A percentile compares a stretch with the other conserved stretches of the same genome.
Evolutionary conservation across 2,888 invertebrate genomes (phyloP).

Genomic region (Pyralis farinalis): DNA sequence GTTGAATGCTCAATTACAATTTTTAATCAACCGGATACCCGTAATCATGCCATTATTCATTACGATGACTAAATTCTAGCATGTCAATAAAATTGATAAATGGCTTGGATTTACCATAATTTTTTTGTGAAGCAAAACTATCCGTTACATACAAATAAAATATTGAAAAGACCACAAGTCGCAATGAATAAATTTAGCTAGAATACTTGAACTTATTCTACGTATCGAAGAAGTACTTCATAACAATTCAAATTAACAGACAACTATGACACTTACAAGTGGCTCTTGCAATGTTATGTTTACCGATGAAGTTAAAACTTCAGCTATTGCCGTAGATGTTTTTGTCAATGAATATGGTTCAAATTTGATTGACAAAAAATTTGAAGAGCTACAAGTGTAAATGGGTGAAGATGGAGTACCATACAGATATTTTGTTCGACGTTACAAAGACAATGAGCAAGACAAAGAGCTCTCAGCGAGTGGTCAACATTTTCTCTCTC

Average conservation of each 20-base stretch:
- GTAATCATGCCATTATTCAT: background rate
- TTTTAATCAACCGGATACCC: background rate
- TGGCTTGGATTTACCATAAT: conserved; percentile 7
- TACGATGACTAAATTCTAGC: background rate
- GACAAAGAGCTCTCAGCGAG: conserved; percentile 65
- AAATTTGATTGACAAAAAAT: conserved; percentile 20
- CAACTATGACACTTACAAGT: conserved; percentile 76
- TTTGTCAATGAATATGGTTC: conserved; percentile 23
- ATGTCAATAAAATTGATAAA: conserved; percentile 7
- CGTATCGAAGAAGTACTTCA: conserved; percentile 52
- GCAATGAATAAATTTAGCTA: conserved; percentile 36
- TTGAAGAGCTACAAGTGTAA: conserved; percentile 21
- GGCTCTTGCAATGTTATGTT: conserved; percentile 39
- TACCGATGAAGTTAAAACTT: conserved; percentile 15
- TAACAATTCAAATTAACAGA: conserved; percentile 72
- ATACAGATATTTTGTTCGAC: conserved; percentile 60
- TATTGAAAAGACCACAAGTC: conserved; percentile 36
- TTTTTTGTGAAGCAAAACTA: background rate
- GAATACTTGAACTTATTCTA: conserved; percentile 53
- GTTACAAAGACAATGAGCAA: conserved; percentile 65
- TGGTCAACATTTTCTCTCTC: conserved; percentile 63
- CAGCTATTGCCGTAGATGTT: conserved; percentile 19
- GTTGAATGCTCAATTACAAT: background rate
- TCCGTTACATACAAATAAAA: conserved; percentile 19
- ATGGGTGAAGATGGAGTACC: conserved; percentile 38